phyloP scores from a whole-genome alignment of 2,888 invertebrate genomes.

The Rhyacophila evoluta region DNA sequence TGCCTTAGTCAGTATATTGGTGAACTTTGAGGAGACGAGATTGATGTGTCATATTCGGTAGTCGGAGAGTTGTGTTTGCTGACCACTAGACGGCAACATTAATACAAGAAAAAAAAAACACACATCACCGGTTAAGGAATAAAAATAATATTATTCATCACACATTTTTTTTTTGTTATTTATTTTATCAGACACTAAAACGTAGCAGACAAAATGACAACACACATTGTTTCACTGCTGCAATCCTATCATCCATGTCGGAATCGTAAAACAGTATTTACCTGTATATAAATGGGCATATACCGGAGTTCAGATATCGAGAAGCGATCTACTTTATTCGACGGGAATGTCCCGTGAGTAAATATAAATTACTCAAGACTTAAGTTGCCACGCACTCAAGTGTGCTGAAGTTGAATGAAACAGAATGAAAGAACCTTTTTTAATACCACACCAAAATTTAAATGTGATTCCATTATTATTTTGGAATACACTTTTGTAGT shows the following conservation, averaged over 20 bases:
- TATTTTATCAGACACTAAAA: neutral
- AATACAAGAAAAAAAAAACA: constrained; percentile 12
- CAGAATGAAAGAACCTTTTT: too few relatives aligned
- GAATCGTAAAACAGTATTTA: too few relatives aligned
- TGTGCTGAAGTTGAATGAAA: too few relatives aligned
- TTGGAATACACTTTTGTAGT: too few relatives aligned
- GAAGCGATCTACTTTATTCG: too few relatives aligned
- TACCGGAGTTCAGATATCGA: too few relatives aligned
- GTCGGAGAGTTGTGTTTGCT: constrained; percentile 43
- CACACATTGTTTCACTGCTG: neutral
- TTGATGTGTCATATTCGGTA: constrained; percentile 48
- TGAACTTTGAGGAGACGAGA: constrained; percentile 50
- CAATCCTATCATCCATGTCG: neutral
- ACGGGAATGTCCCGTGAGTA: too few relatives aligned
- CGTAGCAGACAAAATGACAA: neutral
- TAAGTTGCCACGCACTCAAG: too few relatives aligned
- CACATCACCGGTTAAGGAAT: constrained; percentile 26
- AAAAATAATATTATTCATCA: constrained; percentile 8
- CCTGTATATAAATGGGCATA: too few relatives aligned
- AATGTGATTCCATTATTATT: too few relatives aligned
- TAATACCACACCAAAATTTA: too few relatives aligned
- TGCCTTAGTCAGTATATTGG: constrained; percentile 52
- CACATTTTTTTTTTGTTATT: constrained; percentile 30
- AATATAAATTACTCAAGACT: too few relatives aligned
- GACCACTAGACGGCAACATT: constrained; percentile 42